Conservation (phyloP, 2,888 invertebrate genomes). For the Paralinhomoeus sp. region DNA sequence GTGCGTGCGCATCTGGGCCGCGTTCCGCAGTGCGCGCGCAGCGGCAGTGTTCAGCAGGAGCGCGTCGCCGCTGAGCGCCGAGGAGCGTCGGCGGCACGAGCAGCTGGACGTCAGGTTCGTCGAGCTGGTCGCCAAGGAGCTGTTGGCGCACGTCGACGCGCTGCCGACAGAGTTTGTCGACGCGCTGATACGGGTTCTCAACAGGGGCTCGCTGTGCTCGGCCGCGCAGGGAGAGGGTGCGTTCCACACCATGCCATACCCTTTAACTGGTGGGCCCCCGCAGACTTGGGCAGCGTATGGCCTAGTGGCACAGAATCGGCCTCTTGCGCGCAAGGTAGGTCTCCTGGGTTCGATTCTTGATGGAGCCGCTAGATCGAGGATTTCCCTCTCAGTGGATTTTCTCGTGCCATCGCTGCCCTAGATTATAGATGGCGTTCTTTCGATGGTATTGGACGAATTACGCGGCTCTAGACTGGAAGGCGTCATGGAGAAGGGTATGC, state of each 20-base stretch:
- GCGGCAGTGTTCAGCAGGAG: not conserved
- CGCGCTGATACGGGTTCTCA: constrained; percentile 55
- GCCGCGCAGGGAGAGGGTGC: constrained; percentile 7
- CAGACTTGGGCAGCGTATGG: too few species aligned
- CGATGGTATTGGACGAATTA: too few species aligned
- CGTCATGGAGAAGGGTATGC: too few species aligned
- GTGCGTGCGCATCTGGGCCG: too few species aligned
- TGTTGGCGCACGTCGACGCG: constrained; percentile 50
- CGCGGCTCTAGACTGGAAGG: too few species aligned
- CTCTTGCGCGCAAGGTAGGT: too few species aligned
- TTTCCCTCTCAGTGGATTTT: too few species aligned
- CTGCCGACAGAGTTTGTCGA: constrained; percentile 59
- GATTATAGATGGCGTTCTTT: too few species aligned
- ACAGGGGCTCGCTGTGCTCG: constrained; percentile 51
- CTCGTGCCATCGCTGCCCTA: too few species aligned
- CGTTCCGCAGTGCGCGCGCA: not conserved
- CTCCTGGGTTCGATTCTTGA: too few species aligned
- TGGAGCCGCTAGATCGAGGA: too few species aligned
- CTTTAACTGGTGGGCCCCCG: not conserved
- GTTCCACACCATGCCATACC: not conserved
- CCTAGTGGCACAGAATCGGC: not conserved
- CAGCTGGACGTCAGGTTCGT: constrained; percentile 37
- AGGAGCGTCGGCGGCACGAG: constrained; percentile 21
- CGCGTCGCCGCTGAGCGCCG: constrained; percentile 12
- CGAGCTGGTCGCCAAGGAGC: constrained; percentile 53